A percentile compares a stretch with the other conserved stretches of the same genome.
Evolutionary conservation across 2,113 vertebrate genomes (phyloP).

Genomic region (Galemys pyrenaicus): DNA sequence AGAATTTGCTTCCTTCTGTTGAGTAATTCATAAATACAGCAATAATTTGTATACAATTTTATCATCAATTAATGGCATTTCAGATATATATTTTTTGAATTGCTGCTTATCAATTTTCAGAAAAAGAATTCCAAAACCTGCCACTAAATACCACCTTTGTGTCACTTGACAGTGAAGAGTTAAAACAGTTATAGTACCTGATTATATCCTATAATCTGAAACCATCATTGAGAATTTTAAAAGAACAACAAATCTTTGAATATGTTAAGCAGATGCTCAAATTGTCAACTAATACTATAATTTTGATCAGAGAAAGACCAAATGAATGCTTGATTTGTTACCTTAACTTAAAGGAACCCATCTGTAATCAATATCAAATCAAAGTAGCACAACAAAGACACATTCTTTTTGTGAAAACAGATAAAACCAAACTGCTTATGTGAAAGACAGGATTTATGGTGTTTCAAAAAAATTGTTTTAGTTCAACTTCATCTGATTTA

Average conservation of each 20-base stretch:
- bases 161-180: slow-evolving; percentile 10
- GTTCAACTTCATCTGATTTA: background rate
- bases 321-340: background rate
- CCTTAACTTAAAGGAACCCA: background rate
- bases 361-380: background rate
- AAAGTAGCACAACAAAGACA: background rate
- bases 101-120: background rate
- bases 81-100: slow-evolving; percentile 7
- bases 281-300: background rate
- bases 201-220: background rate
- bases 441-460: background rate
- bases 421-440: background rate
- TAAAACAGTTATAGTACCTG: background rate
- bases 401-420: background rate
- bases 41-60: background rate
- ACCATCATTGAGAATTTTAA: background rate
- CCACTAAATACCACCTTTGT: background rate
- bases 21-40: background rate
- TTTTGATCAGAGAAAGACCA: background rate
- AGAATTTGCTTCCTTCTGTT: slow-evolving; percentile 46
- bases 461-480: background rate
- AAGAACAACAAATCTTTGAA: background rate
- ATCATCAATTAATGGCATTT: background rate
- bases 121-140: slow-evolving; percentile 16
- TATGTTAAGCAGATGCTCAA: background rate